Base-by-base conservation (phyloP, 2,888 invertebrate species). In the Spicauda simplicius region DNA sequence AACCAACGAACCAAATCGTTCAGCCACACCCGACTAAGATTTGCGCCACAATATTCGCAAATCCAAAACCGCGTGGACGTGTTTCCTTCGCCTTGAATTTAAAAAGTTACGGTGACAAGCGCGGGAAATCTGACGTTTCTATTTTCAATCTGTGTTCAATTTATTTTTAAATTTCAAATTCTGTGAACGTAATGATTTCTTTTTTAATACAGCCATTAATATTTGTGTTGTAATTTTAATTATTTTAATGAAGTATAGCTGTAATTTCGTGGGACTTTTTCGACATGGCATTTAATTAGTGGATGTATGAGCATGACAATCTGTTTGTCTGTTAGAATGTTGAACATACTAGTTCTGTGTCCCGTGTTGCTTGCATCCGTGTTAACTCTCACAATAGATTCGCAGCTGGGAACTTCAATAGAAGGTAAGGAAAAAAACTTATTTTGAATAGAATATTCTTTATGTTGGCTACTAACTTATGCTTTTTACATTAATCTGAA, bases 1-100 rank as follows among this genome's bases (percentile, higher is more conserved):
- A 80, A 72, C 70, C 86, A 83, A 58, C 90, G 79, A 76, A 89
- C 83, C 92, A 78, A 75, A 73, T 74, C 76, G 71, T 20, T 64
- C 73, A 79, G 85, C 75, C 91, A 88, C 91, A 88, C 91, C 91
- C 84, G 85, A 74, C 72, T 64, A 83, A 80, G 80, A 80, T 84
- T 87, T 85, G 77, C 85, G 84, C 84, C 90, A 92, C 80, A 91
- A 83, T 82, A 86, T 88, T 88, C 79, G 90, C 90, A 82, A 90
- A 87, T 76, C 77, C 77, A 83, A 83, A 83, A 74, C 83, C 74
- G 86, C 71, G 73, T 81, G 78, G 87, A 88, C 91, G 91, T 88
- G 80, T 82, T 60, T 70, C 70, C 77, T 73, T 78, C 74, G 76
- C 70, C 77, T 79, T 76, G 74, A 33, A 64, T 65, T 61, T 75